A percentile compares a stretch with the other conserved stretches of the same genome.
These are phyloP conservation scores for Catostomus latipinnis DNA, from an alignment of 2,797 vertebrate species.

Conservation along the genomic window DNA sequence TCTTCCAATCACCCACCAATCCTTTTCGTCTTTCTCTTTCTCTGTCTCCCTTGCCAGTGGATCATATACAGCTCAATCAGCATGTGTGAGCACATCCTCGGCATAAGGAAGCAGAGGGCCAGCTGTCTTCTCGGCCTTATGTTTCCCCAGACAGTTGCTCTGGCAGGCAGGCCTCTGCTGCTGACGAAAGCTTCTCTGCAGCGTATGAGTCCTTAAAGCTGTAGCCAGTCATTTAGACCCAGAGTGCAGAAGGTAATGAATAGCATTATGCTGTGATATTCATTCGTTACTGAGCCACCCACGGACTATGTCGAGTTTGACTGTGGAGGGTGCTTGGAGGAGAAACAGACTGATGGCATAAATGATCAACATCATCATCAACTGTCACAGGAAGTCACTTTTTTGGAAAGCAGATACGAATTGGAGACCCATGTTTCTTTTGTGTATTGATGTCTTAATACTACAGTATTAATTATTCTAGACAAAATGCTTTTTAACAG, in stretches of 20 bases:
- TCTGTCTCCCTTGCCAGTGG: slow-evolving; percentile 32
- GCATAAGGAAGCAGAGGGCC: slow-evolving; percentile 58
- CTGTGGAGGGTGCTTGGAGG: slow-evolving; percentile 63
- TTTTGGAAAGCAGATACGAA: slow-evolving; percentile 28
- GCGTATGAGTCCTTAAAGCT: slow-evolving; percentile 50
- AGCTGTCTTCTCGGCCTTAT: slow-evolving; percentile 75
- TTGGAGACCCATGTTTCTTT: slow-evolving; percentile 5
- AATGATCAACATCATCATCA: slow-evolving; percentile 42
- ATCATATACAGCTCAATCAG: slow-evolving; percentile 66
- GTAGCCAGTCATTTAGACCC: slow-evolving; percentile 63
- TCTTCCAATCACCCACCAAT: slow-evolving; percentile 27
- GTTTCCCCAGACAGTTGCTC: slow-evolving; percentile 67
- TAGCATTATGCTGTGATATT: slow-evolving; percentile 64
- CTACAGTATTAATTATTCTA: slow-evolving; percentile 39
- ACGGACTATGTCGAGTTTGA: slow-evolving; percentile 59
- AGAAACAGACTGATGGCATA: slow-evolving; percentile 27
- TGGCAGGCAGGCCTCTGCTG: slow-evolving; percentile 57
- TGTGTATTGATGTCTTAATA: slow-evolving; percentile 9
- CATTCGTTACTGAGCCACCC: slow-evolving; percentile 64
- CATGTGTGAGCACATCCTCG: slow-evolving; percentile 58
- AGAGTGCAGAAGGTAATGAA: slow-evolving; percentile 73
- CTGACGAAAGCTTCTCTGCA: slow-evolving; percentile 54
- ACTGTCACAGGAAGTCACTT: slow-evolving; percentile 36
- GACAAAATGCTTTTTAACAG: slow-evolving; percentile 18
- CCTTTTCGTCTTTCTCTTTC: slow-evolving; percentile 31